Conservation (phyloP, 2,888 invertebrate species). For the Smittia aterrima region DNA sequence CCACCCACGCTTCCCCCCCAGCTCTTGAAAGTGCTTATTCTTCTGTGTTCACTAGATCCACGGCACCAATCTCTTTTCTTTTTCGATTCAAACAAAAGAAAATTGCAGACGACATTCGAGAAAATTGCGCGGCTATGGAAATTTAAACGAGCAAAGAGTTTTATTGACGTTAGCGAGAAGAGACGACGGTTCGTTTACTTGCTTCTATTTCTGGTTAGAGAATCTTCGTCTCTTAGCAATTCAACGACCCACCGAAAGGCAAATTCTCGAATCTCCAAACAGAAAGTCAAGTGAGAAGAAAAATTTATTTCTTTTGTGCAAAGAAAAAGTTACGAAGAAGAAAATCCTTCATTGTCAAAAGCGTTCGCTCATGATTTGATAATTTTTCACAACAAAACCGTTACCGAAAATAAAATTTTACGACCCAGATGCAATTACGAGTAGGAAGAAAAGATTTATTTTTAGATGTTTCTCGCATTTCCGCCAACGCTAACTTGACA, state of each 20-base stretch:
- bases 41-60: neutral
- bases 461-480: too few species aligned
- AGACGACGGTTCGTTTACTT: neutral
- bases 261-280: neutral
- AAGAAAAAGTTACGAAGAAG: too few species aligned
- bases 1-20: neutral
- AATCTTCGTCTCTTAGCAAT: neutral
- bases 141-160: neutral
- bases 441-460: too few species aligned
- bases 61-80: neutral
- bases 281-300: neutral
- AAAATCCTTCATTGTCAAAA: too few species aligned
- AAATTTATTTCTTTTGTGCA: too few species aligned
- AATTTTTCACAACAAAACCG: too few species aligned
- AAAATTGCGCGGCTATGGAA: neutral
- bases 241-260: neutral
- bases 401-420: too few species aligned
- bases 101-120: neutral
- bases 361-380: too few species aligned
- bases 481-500: too few species aligned
- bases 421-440: too few species aligned
- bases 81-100: neutral
- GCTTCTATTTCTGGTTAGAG: neutral
- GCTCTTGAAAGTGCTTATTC: neutral
- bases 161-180: neutral